These are phyloP conservation scores for Parasteatoda tepidariorum DNA, from an alignment of 1,140 invertebrate genomes.

Conservation along the genomic window DNA sequence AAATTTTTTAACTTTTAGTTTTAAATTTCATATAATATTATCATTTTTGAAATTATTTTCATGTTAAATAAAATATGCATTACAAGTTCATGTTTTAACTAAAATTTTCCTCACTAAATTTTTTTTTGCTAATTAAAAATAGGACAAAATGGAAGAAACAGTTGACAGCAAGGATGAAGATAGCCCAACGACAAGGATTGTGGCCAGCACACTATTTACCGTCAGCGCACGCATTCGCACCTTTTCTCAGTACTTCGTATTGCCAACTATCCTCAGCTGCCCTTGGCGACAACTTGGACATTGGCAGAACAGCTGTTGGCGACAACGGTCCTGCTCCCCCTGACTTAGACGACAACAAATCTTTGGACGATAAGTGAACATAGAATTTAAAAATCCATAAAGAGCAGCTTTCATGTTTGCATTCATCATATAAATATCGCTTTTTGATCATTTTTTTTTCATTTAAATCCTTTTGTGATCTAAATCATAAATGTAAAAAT, in stretches of 20 bases:
- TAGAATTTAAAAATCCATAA: too few relatives aligned
- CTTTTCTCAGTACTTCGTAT: constrained; percentile 58
- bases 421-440: too few relatives aligned
- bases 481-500: too few relatives aligned
- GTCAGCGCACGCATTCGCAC: constrained; percentile 61
- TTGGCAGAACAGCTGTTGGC: constrained; percentile 19
- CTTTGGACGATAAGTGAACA: constrained; percentile 47
- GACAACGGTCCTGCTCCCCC: constrained; percentile 13
- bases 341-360: constrained; percentile 50
- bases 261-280: constrained; percentile 41
- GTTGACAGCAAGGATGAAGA: constrained; percentile 85
- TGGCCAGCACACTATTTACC: constrained; percentile 77
- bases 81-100: too few relatives aligned
- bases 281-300: constrained; percentile 22
- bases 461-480: too few relatives aligned
- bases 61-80: too few relatives aligned
- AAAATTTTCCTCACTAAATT: not conserved
- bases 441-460: too few relatives aligned
- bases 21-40: too few relatives aligned
- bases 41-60: too few relatives aligned
- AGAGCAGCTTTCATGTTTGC: too few relatives aligned
- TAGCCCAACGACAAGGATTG: constrained; percentile 86
- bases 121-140: constrained; percentile 28
- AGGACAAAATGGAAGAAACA: constrained; percentile 98
- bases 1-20: too few relatives aligned